Percentiles rank a stretch among this genome's conserved stretches.
These are phyloP conservation scores for Drosophila littoralis DNA, from an alignment of 1,140 invertebrate species.

Conservation along the genomic window DNA sequence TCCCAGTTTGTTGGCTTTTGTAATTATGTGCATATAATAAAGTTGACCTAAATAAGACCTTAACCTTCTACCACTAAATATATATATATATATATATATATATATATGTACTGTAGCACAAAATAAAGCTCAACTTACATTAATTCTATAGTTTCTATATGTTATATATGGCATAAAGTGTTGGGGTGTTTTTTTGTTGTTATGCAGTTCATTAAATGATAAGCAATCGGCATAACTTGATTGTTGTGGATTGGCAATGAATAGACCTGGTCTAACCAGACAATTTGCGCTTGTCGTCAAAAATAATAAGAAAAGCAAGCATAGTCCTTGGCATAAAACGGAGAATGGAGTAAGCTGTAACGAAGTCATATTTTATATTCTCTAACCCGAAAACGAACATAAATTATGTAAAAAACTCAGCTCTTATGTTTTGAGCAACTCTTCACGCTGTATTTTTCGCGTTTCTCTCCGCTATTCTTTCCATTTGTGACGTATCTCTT, in stretches of 20 bases:
- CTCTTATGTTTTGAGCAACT: constrained; percentile 43
- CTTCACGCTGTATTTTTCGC: neutral
- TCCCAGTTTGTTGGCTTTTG: constrained; percentile 71
- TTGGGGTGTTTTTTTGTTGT: constrained; percentile 28
- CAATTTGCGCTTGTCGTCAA: constrained; percentile 12
- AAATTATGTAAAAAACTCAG: constrained; percentile 21
- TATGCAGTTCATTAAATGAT: constrained; percentile 77
- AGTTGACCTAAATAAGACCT: constrained; percentile 71
- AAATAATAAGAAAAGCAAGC: constrained; percentile 30
- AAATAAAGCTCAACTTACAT: constrained; percentile 24
- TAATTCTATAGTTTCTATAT: constrained; percentile 14
- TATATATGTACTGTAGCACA: neutral
- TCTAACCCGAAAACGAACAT: neutral
- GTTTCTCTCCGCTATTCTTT: neutral
- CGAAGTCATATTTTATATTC: constrained; percentile 22
- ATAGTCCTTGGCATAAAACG: neutral
- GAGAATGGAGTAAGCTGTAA: constrained; percentile 9
- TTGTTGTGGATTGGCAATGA: constrained; percentile 48
- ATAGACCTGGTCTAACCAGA: constrained; percentile 1
- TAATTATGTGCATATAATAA: constrained; percentile 81
- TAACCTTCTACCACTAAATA: neutral
- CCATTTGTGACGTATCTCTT: constrained; percentile 37
- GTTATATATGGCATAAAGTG: constrained; percentile 25
- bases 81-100: neutral
- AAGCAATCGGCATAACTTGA: constrained; percentile 64